Evolutionary conservation across 2,888 invertebrate genomes (phyloP).

Genomic region (Drosophila greeni): DNA sequence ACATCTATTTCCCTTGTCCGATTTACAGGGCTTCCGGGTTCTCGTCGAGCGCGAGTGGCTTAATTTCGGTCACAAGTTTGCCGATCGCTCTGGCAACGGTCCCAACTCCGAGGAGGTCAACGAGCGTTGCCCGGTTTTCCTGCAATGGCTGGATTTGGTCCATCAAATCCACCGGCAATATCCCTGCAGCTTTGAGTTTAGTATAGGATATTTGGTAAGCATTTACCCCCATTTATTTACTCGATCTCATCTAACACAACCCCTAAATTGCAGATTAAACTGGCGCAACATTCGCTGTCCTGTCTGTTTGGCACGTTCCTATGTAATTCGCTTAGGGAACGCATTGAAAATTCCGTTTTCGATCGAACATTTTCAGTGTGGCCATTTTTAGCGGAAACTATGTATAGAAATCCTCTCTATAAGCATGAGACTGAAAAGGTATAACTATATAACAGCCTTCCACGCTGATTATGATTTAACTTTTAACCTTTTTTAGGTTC

Average conservation of each 20-base stretch:
- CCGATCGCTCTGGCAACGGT: constrained; percentile 93
- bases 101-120: constrained; percentile 92
- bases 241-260: background rate
- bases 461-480: background rate
- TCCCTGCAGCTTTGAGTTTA: constrained; percentile 97
- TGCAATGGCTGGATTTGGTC: constrained; percentile 98
- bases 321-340: constrained; percentile 90
- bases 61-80: constrained; percentile 98
- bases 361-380: constrained; percentile 91
- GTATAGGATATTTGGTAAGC: constrained; percentile 91
- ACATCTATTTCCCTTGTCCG: background rate
- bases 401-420: constrained; percentile 93
- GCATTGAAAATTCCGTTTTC: constrained; percentile 82
- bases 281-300: constrained; percentile 96
- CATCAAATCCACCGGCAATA: constrained; percentile 94
- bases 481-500: constrained; percentile 81
- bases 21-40: constrained; percentile 92
- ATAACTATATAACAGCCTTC: background rate
- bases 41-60: constrained; percentile 98
- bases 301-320: constrained; percentile 98
- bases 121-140: constrained; percentile 97
- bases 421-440: constrained; percentile 79
- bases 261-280: constrained; percentile 85
- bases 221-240: fast-evolving
- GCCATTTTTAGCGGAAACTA: constrained; percentile 88